Evolutionary conservation across 2,113 vertebrate genomes (phyloP).

Genomic region (Psettodes erumei): DNA sequence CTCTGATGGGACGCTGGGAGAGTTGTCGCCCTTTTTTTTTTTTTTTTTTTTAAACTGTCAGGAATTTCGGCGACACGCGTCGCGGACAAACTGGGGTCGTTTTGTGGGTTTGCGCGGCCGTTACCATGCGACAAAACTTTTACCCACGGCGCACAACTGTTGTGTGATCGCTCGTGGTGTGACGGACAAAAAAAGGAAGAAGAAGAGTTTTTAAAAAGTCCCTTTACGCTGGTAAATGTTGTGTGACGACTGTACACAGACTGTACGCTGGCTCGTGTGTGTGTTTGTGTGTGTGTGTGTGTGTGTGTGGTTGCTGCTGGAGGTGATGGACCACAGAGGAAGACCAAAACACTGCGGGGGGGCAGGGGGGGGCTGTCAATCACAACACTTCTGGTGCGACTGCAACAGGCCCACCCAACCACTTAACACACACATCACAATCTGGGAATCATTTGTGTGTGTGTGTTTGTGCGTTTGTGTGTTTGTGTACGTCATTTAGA

Average conservation of each 20-base stretch:
- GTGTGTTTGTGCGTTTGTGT: neutral
- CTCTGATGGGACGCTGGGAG: conserved; percentile 33
- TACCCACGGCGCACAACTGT: neutral
- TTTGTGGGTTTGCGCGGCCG: neutral
- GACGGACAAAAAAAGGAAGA: too few relatives aligned
- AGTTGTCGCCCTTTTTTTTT: conserved; percentile 52
- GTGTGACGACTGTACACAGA: neutral
- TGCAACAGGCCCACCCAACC: conserved; percentile 50
- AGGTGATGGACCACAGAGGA: conserved; percentile 37
- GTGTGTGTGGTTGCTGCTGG: neutral
- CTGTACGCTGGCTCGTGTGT: too few relatives aligned
- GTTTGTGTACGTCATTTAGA: neutral
- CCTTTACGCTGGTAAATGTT: neutral
- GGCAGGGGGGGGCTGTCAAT: conserved; percentile 37
- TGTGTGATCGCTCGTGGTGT: too few relatives aligned
- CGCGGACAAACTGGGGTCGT: conserved; percentile 24
- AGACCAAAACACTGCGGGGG: conserved; percentile 4
- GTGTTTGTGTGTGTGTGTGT: too few relatives aligned
- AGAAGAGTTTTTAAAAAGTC: too few relatives aligned
- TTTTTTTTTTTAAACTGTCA: conserved; percentile 47
- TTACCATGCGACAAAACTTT: neutral
- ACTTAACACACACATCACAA: conserved; percentile 31
- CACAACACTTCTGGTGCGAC: conserved; percentile 21
- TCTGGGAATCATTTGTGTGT: neutral
- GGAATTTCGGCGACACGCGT: conserved; percentile 48